These are phyloP conservation scores for Poeciliopsis infans DNA, from an alignment of 2,797 vertebrate species.

Conservation along the genomic window DNA sequence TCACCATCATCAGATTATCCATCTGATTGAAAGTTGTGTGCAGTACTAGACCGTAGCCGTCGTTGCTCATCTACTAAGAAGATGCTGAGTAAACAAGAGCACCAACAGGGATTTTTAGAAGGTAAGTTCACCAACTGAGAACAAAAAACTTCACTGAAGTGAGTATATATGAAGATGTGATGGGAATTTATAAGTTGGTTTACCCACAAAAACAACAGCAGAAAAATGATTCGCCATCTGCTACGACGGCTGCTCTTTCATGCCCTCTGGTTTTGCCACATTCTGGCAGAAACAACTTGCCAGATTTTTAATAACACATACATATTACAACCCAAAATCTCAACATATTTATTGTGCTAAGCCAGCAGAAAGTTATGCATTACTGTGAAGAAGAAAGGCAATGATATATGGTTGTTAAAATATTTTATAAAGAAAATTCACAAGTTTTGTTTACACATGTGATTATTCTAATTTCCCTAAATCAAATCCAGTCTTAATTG, in stretches of 20 bases:
- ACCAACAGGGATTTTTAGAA: conserved; percentile 25
- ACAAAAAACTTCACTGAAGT: background rate
- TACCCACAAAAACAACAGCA: background rate
- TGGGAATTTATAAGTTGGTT: conserved; percentile 13
- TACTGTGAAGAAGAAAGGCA: background rate
- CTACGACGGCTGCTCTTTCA: background rate
- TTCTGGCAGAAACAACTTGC: conserved; percentile 57
- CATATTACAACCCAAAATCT: background rate
- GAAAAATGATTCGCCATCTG: background rate
- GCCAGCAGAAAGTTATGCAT: background rate
- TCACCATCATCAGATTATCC: conserved; percentile 47
- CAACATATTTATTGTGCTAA: background rate
- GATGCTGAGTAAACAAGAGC: conserved; percentile 22
- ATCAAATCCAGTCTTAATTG: background rate
- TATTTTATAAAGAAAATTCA: background rate
- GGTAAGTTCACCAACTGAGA: conserved; percentile 46
- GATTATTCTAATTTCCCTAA: background rate
- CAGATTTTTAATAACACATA: conserved; percentile 29
- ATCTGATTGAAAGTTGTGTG: conserved; percentile 57
- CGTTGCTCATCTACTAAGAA: conserved; percentile 16
- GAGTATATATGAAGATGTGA: background rate
- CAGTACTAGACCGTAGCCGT: conserved; percentile 52
- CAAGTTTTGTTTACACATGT: background rate
- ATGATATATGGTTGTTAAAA: background rate
- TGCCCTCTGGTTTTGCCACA: background rate